phyloP scores from a whole-genome alignment of 2,888 invertebrate genomes.

The Marronus borbonicus region DNA sequence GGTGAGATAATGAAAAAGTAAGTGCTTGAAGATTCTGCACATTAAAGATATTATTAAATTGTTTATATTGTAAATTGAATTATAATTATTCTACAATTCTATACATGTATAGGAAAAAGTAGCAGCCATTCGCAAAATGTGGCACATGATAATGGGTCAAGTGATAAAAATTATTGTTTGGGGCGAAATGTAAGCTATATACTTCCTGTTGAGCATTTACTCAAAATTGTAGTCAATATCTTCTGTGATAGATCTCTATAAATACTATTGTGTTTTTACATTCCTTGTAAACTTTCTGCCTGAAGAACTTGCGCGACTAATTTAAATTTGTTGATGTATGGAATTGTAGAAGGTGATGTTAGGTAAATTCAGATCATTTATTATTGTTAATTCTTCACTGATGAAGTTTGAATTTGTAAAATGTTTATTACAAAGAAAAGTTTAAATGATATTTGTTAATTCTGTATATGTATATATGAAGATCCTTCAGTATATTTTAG shows the following conservation, averaged over 20 bases:
- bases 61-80: conserved; percentile 9
- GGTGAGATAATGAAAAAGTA: too few species aligned
- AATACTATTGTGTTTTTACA: conserved; percentile 12
- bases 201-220: background rate
- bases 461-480: conserved; percentile 42
- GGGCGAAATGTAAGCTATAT: background rate
- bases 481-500: conserved; percentile 33
- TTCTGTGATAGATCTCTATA: conserved; percentile 33
- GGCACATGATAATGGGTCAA: conserved; percentile 19
- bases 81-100: conserved; percentile 32
- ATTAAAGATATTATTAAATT: conserved; percentile 18
- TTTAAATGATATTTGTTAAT: conserved; percentile 28
- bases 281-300: conserved; percentile 24
- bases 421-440: conserved; percentile 24
- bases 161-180: conserved; percentile 13
- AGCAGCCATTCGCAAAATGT: background rate
- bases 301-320: background rate
- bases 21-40: too few species aligned
- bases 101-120: conserved; percentile 3
- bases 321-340: conserved; percentile 20
- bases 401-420: conserved; percentile 18
- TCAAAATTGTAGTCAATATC: conserved; percentile 36
- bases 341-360: conserved; percentile 39
- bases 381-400: conserved; percentile 33
- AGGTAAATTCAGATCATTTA: conserved; percentile 34